A percentile compares a stretch with the other conserved stretches of the same genome.
phyloP scores from a whole-genome alignment of 2,113 vertebrate genomes.

The Petromus typicus region DNA sequence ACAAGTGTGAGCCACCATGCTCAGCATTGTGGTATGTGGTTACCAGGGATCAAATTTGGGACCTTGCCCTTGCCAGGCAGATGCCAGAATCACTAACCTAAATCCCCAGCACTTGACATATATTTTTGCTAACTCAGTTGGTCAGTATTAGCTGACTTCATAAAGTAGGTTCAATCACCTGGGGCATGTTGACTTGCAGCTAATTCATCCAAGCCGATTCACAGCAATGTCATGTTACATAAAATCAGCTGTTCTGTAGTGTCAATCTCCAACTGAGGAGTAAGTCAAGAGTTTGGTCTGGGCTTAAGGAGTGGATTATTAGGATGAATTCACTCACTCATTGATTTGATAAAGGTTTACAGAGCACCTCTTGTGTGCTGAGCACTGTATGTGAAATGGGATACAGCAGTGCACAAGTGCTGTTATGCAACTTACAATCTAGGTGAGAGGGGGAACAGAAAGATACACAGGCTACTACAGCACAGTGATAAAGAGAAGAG shows the following conservation, averaged over 20 bases:
- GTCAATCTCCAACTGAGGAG: neutral
- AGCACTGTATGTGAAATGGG: neutral
- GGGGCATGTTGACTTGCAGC: constrained; percentile 30
- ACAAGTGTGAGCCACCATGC: too few species aligned
- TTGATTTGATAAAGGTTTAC: neutral
- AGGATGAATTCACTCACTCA: neutral
- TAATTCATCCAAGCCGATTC: constrained; percentile 49
- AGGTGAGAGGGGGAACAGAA: neutral
- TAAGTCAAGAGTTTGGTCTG: neutral
- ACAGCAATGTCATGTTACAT: neutral
- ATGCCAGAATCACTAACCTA: too few species aligned
- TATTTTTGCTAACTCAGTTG: constrained; percentile 36
- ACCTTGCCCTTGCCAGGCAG: too few species aligned
- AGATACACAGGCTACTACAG: neutral
- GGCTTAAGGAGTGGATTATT: neutral
- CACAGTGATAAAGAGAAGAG: constrained; percentile 4
- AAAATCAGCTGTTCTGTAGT: constrained; percentile 10
- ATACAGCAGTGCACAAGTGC: neutral
- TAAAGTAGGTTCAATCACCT: constrained; percentile 41
- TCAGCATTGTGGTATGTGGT: too few species aligned
- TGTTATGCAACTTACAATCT: neutral
- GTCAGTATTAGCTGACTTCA: constrained; percentile 58
- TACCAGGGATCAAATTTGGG: too few species aligned
- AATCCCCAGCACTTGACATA: too few species aligned
- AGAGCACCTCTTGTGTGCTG: neutral